Base-by-base conservation (phyloP, 2,888 invertebrate species). In the Pandemis corylana region DNA sequence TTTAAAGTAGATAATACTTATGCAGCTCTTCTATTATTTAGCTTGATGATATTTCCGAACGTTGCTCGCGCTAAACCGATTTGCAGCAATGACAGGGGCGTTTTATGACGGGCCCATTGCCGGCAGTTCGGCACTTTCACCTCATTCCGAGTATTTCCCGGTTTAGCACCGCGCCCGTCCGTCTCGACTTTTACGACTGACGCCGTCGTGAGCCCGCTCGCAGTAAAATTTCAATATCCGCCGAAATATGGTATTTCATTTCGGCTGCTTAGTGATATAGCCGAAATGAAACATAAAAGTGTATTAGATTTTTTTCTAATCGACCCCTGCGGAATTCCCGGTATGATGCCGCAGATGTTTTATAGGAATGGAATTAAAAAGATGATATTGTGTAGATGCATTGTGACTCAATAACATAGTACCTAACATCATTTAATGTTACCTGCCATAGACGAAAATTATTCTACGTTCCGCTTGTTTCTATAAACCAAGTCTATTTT, bases 191-290 rank as follows among this genome's bases (percentile, higher is more conserved):
- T 88, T 87, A 88, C 83, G 88, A 86, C 77, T 79, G 79, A 78
- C 80, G 78, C 80, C 80, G 81, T 74, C 80, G 81, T 74, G 83
- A 85, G 83, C 82, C 82, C 82, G 81, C 78, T 78, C 83, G 87
- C 86, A 87, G 86, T 89, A 88, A 89, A 89, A 88, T 87, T 89
- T 89, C 89, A 89, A 89, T 89, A 89, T 89, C 85, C 86, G 80
- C 82, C 83, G 84, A 89, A 88, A 89, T 88, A 88, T 87, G 86
- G 85, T 84, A 85, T 88, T 88, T 88, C 85, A 88, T 88, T 89
- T 85, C 79, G 79, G 80, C 82, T 79, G 83, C 83, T 83, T 82
- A 80, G 83, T 80, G 83, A 81, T 85, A 87, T 84, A 77, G 83
- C 83, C 82, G 82, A 85, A 83, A 84, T 80, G 78, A 79, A 75